Base-by-base conservation (phyloP, 2,113 vertebrate genomes). In the Procavia capensis region DNA sequence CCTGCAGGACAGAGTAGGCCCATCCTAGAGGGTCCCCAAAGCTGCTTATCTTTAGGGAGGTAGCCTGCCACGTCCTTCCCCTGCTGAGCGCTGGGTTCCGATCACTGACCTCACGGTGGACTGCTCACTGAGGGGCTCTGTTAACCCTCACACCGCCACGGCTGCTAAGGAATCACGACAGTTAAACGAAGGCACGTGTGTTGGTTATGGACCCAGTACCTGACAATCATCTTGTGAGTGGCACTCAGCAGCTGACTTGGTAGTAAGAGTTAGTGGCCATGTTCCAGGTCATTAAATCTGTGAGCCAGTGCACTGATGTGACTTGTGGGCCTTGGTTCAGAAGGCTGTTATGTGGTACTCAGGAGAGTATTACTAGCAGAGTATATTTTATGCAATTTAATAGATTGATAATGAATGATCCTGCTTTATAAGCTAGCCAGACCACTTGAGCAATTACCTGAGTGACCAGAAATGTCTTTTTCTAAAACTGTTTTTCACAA, bases 201-300 rank as follows among this genome's bases (percentile, higher is more conserved):
- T 75, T 22, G 39, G 34, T 95, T 78, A 63, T 39, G 94, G 72
- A 75, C 27, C 43, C 25, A 64, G 9, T 36, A 92, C 82, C 94
- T 80, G 92, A 88, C 70, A 91, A 59, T 88, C 93, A 76, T 83
- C 74, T 97, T 96, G 96, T 96, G 97, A 98, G 93, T n/a, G 88
- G 59, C 83, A 61, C 47, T 98, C 96, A 97, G 20, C 76, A 94
- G 95, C 92, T 97, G 96, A 97, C 97, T 94, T 93, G 80, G 81
- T 97, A 96, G 85, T 97, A 98, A 96, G 96, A 76, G 41, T 95
- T 85, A 97, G 95, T 88, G 57, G 87, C 27, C 97, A 95, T 98
- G 98, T 97, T 97, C 97, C 92, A 91, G 89, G 45, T 84, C 95
- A 96, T 98, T 97, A 97, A n/a, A 94, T 89, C 97, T 98, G 97